phyloP scores from a whole-genome alignment of 37 sponge, comb jelly and placozoan genomes.

The Geodia barretti region DNA sequence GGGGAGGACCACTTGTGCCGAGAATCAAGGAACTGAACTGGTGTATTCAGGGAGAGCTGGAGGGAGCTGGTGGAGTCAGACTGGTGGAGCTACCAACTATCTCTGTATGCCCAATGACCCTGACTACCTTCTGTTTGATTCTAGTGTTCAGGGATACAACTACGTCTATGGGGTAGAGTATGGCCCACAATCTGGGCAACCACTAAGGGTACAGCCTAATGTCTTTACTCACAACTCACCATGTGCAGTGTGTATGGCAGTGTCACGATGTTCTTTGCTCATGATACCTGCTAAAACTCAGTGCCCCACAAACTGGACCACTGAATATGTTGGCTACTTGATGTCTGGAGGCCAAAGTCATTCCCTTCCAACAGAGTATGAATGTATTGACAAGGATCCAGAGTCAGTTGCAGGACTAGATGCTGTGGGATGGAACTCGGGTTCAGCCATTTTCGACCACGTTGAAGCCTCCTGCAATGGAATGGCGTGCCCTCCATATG shows the following conservation, averaged over 20 bases:
- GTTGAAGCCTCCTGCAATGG: conserved; percentile 43
- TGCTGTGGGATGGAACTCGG: conserved; percentile 19
- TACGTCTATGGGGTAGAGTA: conserved; percentile 44
- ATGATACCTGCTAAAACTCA: conserved; percentile 44
- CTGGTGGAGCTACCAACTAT: conserved; percentile 31
- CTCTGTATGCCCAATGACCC: conserved; percentile 42
- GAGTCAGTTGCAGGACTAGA: conserved; percentile 19
- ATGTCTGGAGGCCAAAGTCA: conserved; percentile 11
- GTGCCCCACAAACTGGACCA: conserved; percentile 46
- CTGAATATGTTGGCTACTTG: conserved; percentile 56
- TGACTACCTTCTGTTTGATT: conserved; percentile 18
- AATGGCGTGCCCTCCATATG: conserved; percentile 41
- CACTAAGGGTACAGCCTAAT: neutral
- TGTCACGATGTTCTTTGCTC: neutral
- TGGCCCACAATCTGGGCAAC: too few relatives aligned
- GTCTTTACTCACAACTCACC: conserved; percentile 21
- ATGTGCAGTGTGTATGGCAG: conserved; percentile 60
- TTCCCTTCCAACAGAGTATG: conserved; percentile 2
- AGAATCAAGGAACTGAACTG: conserved; percentile 4
- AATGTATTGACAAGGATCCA: conserved; percentile 60
- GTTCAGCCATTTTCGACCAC: conserved; percentile 32
- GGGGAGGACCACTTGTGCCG: too few relatives aligned
- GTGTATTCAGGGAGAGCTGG: conserved; percentile 21
- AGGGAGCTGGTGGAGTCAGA: neutral
- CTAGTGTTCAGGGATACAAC: conserved; percentile 12